Evolutionary conservation across 2,797 vertebrate species (phyloP), one percentile per base, ranked within the genome.

Genomic region (Danio choprae): DNA sequence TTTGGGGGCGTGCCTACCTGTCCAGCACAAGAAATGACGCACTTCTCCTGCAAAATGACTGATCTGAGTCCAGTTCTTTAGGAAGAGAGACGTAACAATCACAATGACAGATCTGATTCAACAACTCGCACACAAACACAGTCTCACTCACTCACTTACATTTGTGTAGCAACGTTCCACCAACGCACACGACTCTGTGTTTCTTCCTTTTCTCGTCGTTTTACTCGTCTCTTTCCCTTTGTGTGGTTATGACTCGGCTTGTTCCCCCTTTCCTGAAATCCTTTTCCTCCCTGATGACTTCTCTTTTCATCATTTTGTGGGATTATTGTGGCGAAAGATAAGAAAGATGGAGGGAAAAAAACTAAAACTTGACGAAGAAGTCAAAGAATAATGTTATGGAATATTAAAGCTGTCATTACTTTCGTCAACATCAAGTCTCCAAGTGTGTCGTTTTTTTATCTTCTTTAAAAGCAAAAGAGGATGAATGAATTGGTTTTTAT

Each of bases 341-440:
- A 58, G 53, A 46, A 51, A 58, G 53, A 46, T 41, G 74, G 81
- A 69, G 80, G 62, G 22, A 65, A 75, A 43, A 76, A 36, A 64
- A 60, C n/a, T 67, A 80, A 78, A 62, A 46, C 65, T 55, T 22
- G 59, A 79, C 85, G 88, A 11, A 87, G 86, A 87, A 89, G 87
- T 88, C 86, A 84, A 81, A 87, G 87, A 89, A 87, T 85, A 82
- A 87, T 90, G 88, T 88, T 86, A 91, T 89, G 88, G 85, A 83
- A 89, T 91, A 92, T 89, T 92, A 92, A 91, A 90, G 63, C 18
- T 4, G 63, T 74, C 58, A 74, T 83, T 84, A 63, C 68, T 81
- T 81, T 70, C 65, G 58, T 77, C 73, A 76, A 41, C 38, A 38
- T 60, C 0, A 16, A 20, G 43, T 69, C 11, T 15, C 16, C 48